Base-by-base conservation (phyloP, 2,113 vertebrate genomes). In the Sturnira hondurensis region DNA sequence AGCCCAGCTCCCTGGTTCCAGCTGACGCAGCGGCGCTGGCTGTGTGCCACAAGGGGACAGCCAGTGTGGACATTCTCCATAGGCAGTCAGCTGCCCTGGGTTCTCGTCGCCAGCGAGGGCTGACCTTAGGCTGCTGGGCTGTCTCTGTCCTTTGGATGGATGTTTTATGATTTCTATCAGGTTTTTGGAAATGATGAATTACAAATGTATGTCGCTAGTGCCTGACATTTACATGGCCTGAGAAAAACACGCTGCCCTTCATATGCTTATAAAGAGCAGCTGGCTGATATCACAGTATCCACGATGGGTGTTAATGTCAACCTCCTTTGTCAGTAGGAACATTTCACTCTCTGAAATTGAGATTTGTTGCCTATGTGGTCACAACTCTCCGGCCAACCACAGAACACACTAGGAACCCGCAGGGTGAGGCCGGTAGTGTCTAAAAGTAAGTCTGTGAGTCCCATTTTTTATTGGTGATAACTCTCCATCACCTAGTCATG, bases 151-250 rank as follows among this genome's bases (percentile, higher is more conserved):
- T 93, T 41, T 45, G 83, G 38, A 7, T 58, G 70, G 68, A 20
- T 61, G 38, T 43, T 84, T 77, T 65, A 15, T 65, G 36, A n/a
- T 74, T 83, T 28, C 38, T 61, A 20, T 81, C 17, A 90, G 68
- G 58, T 67, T 74, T 83, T 94, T 63, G 56, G 71, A 82, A 74
- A 77, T 10, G 43, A 63, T 83, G 88, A 10, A 6, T 68, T 28
- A 4, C 22, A 19, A 68, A 17, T 71, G 52, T 16, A 52, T 81
- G 76, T 95, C 77, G 94, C 91, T 68, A 93, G 93, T 86, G 91
- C 43, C 84, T 80, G 93, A 33, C 95, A 83, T 96, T 95, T 91
- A 96, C 76, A 87, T 36, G 26, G 92, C 96, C 95, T 96, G 97
- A 93, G 96, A 89, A 61, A 78, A 93, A 71, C 80, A 91, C 8